phyloP scores from a whole-genome alignment of 1,140 invertebrate genomes.

The Ceratitis capitata region DNA sequence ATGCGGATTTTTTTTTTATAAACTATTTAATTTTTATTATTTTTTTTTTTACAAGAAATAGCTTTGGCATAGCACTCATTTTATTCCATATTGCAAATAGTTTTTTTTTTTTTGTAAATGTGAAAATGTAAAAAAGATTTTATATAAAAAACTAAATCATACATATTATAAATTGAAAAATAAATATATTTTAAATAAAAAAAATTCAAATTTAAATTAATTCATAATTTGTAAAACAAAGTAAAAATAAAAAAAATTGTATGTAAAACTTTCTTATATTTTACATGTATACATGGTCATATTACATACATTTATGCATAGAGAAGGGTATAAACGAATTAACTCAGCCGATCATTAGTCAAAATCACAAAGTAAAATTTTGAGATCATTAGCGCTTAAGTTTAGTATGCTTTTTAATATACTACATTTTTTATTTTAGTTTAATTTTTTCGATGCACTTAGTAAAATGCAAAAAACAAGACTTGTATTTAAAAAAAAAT shows the following conservation, averaged over 20 bases:
- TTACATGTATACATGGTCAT: no score
- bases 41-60: no score
- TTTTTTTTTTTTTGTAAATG: no score
- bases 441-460: neutral
- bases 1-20: neutral
- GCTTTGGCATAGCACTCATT: neutral
- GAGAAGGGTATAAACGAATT: neutral
- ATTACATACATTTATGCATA: no score
- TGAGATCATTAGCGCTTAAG: neutral
- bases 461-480: neutral
- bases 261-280: neutral
- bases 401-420: neutral
- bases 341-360: slow-evolving; percentile 17
- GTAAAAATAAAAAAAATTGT: neutral
- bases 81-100: slow-evolving; percentile 2
- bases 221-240: slow-evolving; percentile 26
- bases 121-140: no score
- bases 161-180: neutral
- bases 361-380: slow-evolving; percentile 12
- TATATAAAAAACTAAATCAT: neutral
- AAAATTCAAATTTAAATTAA: slow-evolving; percentile 20
- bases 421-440: neutral
- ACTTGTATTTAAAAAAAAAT: neutral
- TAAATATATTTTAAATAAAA: no score
- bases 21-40: neutral